These are phyloP conservation scores for Martes martes DNA, from an alignment of 2,113 vertebrate genomes.

Conservation along the genomic window DNA sequence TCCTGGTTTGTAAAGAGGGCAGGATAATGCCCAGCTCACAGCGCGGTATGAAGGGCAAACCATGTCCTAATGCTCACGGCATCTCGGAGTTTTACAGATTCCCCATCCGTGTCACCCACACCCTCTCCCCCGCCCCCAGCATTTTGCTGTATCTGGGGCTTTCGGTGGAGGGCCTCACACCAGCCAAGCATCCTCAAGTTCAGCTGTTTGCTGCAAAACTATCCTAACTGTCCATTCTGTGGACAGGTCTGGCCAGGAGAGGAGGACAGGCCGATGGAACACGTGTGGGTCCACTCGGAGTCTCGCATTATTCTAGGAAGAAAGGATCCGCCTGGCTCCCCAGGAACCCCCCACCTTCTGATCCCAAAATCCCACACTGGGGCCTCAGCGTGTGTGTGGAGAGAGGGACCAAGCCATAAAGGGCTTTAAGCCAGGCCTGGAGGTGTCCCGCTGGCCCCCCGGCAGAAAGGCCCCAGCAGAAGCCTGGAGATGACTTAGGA, in stretches of 20 bases:
- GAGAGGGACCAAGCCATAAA: not conserved
- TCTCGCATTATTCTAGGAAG: not conserved
- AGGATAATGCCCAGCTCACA: too few species aligned
- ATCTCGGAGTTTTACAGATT: too few species aligned
- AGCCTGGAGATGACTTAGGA: not conserved
- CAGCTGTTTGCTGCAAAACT: not conserved
- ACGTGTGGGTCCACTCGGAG: not conserved
- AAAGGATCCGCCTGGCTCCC: not conserved
- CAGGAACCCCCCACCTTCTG: not conserved
- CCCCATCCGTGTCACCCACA: too few species aligned
- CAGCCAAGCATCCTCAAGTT: not conserved
- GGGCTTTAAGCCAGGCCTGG: not conserved
- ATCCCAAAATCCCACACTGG: not conserved
- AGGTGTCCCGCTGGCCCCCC: too few species aligned
- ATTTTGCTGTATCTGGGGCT: not conserved
- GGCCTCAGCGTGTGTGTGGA: not conserved
- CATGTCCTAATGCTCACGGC: too few species aligned
- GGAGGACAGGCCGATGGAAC: not conserved
- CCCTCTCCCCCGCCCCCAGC: too few species aligned
- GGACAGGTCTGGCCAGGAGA: not conserved
- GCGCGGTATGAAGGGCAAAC: too few species aligned
- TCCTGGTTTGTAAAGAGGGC: too few species aligned
- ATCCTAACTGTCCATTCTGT: not conserved
- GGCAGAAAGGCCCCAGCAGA: not conserved
- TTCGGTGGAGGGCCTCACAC: not conserved